Evolutionary conservation across 2,888 invertebrate species (phyloP), one percentile per base, ranked within the genome.

Genomic region (Meghimatium bilineatum): DNA sequence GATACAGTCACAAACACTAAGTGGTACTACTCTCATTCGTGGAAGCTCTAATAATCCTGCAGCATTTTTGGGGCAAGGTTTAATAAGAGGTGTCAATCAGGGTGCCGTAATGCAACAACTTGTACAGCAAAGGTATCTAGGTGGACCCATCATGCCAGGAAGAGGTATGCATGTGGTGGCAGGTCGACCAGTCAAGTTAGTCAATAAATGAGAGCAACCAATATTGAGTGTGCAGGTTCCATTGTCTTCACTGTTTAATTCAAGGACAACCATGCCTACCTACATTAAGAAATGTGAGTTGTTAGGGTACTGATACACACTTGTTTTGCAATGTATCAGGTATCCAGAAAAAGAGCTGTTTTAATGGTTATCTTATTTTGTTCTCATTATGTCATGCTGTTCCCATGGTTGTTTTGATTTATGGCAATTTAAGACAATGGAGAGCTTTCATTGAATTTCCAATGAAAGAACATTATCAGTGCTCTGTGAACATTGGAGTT

Each of bases 61-160:
- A 12, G 26, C 80, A 38, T 34, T 83, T 36, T 36, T 83, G 34
- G 75, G 77, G 26, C 69, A 67, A 2, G 38, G 79, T 20, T 44
- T 83, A 12, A 66, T 83, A 14, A 79, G 77, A n/a, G 71, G 67
- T 52, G 44, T 67, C 26, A 82, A 26, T 17, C 66, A 74, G 38
- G 83, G 77, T n/a, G 52, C 80, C 20, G 6, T 85, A 49, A 83
- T 85, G 83, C 85, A 85, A 72, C 80, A 83, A 29, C 44, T 85
- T 3, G 83, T 85, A 20, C 32, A 80, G 38, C 83, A 83, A 63
- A 76, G 83, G 52, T 85, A 85, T 74, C 52, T 83, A 56, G 85
- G 85, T 10, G 83, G 83, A 23, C 85, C 85, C 1, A 80, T 85
- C 32, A 63, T 83, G 52, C 74, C 79, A 49, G 79, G 77, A 10